Base-by-base conservation (phyloP, 2,888 invertebrate species). In the Drosophila quinaria region DNA sequence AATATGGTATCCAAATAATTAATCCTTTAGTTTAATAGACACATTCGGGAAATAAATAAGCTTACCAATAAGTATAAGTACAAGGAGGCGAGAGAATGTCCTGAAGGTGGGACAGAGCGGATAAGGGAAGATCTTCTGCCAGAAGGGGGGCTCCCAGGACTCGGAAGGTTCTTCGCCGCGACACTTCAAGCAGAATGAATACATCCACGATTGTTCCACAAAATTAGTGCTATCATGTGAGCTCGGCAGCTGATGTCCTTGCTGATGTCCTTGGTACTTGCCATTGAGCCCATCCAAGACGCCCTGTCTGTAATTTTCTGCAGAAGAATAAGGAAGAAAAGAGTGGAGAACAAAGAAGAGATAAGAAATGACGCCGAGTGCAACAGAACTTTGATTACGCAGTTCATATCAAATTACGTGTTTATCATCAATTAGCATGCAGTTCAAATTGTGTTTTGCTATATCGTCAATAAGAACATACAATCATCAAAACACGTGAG, bases 61-160 rank as follows among this genome's bases (percentile, higher is more conserved):
- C 78, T 93, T 90, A 95, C 95, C 96, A 90, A 97, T 95, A 56
- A 97, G 91, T 77, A 96, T 93, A 59, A 97, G 94, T 56, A 96
- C 95, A 71, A 96, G 72, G 17, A 96, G 94, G 84, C 97, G 95
- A n/a, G 97, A 96, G 90, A 97, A 95, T 90, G 96, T 96, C 76
- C 97, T 94, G 92, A 96, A 97, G 0, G 97, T 95, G 25, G 97
- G 97, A 90, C 97, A 97, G 91, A 97, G 94, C 19, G 97, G 97
- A 88, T 96, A 96, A 0, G 97, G 97, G 91, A 97, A 97, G 87
- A 96, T 92, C 92, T 95, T 95, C 87, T 95, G 95, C 97, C 97
- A 97, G 81, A 95, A 94, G 0, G 95, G 94, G 15, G 97, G 97
- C 91, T 97, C 96, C 97, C 97, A 97, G 17, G 97, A 95, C 29